These are phyloP conservation scores for Drosophila gunungcola DNA, from an alignment of 1,140 invertebrate genomes.

Conservation along the genomic window DNA sequence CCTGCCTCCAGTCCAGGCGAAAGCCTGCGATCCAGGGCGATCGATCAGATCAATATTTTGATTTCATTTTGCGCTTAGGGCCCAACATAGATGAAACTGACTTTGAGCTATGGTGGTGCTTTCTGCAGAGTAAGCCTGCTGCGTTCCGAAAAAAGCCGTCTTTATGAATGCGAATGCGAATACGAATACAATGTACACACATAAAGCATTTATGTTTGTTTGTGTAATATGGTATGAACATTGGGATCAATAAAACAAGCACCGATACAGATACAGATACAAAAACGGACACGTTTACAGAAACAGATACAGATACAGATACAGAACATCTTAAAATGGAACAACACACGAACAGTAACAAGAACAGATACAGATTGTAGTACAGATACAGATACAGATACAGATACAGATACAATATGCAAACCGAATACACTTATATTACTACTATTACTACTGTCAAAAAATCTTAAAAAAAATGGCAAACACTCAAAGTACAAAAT, in stretches of 20 bases:
- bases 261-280: slow-evolving; percentile 4
- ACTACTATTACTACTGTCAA: slow-evolving; percentile 2
- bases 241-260: slow-evolving; percentile 49
- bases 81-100: slow-evolving; percentile 81
- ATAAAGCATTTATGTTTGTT: slow-evolving; percentile 72
- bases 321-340: slow-evolving; percentile 1
- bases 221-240: slow-evolving; percentile 72
- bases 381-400: slow-evolving; percentile 10
- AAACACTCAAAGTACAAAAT: slow-evolving; percentile 2
- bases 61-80: slow-evolving; percentile 60
- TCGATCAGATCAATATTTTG: slow-evolving; percentile 16
- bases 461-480: background rate
- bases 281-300: background rate
- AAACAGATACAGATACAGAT: slow-evolving; percentile 5
- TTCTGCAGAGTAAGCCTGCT: slow-evolving; percentile 81
- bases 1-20: background rate
- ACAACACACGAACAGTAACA: background rate
- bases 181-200: slow-evolving; percentile 66
- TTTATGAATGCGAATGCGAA: slow-evolving; percentile 39
- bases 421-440: slow-evolving; percentile 2
- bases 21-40: slow-evolving; percentile 4
- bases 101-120: slow-evolving; percentile 85
- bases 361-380: background rate
- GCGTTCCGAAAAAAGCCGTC: slow-evolving; percentile 63
- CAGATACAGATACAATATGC: slow-evolving; percentile 17